Conservation (phyloP, 2,797 vertebrate species). For the Clamator glandarius region DNA sequence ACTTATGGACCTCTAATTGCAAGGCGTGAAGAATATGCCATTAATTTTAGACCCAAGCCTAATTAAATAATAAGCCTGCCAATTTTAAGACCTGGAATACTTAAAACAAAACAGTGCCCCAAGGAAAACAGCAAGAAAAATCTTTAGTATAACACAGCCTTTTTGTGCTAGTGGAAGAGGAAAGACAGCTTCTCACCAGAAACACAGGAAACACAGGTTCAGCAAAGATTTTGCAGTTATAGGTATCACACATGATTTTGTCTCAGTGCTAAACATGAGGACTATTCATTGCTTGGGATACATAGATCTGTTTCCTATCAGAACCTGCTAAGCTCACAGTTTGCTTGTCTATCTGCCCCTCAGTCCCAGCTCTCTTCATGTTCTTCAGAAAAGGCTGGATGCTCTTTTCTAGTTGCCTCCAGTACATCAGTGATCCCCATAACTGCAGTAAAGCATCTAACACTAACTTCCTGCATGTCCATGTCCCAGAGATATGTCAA, state of each 20-base stretch:
- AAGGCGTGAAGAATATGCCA: rapidly evolving
- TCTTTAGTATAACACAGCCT: background rate
- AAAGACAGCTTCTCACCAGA: background rate
- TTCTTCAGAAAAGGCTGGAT: background rate
- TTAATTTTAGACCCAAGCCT: background rate
- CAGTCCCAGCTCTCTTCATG: background rate
- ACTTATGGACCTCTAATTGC: background rate
- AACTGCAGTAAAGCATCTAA: background rate
- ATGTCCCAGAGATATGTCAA: background rate
- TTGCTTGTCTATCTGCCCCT: background rate
- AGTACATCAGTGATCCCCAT: background rate
- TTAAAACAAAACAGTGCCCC: background rate
- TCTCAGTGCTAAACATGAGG: background rate
- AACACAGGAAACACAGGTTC: background rate
- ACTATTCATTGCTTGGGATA: background rate
- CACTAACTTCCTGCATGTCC: background rate
- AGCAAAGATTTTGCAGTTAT: background rate
- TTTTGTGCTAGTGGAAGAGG: background rate
- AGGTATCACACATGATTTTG: rapidly evolving
- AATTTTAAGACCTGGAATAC: background rate
- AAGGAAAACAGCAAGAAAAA: background rate
- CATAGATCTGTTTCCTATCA: background rate
- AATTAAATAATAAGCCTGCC: background rate
- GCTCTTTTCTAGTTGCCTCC: background rate
- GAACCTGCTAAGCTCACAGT: background rate